Conservation (phyloP, 2,797 vertebrate species). For the Halcyon smyrnensis region DNA sequence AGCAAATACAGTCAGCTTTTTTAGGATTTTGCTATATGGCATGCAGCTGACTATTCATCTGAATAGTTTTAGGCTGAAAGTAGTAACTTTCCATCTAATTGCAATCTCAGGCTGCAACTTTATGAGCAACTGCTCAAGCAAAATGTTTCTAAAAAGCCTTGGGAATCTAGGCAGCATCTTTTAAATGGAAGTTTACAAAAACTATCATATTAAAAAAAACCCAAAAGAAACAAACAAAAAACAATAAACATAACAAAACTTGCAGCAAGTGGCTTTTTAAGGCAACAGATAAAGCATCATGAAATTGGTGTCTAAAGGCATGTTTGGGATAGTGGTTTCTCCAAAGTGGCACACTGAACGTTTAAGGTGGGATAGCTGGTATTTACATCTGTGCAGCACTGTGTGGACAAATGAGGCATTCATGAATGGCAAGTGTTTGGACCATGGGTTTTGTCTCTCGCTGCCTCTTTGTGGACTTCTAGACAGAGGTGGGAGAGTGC, state of each 20-base stretch:
- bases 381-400: background rate
- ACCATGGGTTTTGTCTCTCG: background rate
- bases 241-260: background rate
- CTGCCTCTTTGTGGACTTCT: background rate
- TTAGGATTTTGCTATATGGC: slow-evolving; percentile 18
- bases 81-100: background rate
- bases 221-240: background rate
- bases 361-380: background rate
- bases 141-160: background rate
- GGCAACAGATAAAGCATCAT: background rate
- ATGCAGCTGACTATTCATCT: slow-evolving; percentile 37
- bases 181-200: background rate
- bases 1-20: slow-evolving; percentile 21
- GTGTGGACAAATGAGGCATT: background rate
- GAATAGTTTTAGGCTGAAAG: background rate
- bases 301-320: background rate
- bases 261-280: background rate
- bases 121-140: background rate
- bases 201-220: background rate
- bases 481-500: background rate
- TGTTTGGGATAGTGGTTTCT: background rate
- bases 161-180: background rate
- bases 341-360: background rate
- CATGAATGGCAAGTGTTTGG: background rate
- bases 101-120: background rate